phyloP scores from a whole-genome alignment of 35 echinoderm and acorn worm genomes.

The Diadema setosum region DNA sequence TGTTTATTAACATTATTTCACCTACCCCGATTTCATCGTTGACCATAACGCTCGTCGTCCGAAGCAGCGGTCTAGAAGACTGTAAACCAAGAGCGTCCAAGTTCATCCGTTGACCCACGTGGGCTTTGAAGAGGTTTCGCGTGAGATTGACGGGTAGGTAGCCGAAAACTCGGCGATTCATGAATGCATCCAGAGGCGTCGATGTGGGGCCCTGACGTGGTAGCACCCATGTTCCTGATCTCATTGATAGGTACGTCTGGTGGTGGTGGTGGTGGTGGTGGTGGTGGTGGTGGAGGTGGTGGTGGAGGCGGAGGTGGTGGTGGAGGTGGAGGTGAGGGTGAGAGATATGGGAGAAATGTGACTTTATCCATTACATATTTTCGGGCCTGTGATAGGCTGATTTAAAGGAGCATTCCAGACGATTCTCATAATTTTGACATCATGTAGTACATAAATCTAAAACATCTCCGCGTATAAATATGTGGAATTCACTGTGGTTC shows the following conservation, averaged over 20 bases:
- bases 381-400: too few relatives aligned
- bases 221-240: neutral
- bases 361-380: neutral
- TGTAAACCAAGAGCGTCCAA: neutral
- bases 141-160: neutral
- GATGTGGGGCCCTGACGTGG: neutral
- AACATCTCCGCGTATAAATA: too few relatives aligned
- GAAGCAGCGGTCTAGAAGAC: neutral
- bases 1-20: too few relatives aligned
- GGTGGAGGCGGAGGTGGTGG: neutral
- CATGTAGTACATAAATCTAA: too few relatives aligned
- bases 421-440: too few relatives aligned
- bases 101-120: neutral
- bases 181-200: neutral
- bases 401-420: too few relatives aligned
- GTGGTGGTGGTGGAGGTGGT: too few relatives aligned
- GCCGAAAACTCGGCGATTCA: neutral
- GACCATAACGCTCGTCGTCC: neutral
- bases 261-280: too few relatives aligned
- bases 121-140: neutral
- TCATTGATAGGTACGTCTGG: conserved; percentile 5
- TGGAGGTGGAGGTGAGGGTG: neutral
- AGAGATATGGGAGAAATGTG: neutral
- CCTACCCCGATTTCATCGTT: conserved; percentile 1
- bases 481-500: too few relatives aligned